Evolutionary conservation across 2,888 invertebrate genomes (phyloP), one percentile per base, ranked within the genome.

Genomic region (Lydus trimaculatus): DNA sequence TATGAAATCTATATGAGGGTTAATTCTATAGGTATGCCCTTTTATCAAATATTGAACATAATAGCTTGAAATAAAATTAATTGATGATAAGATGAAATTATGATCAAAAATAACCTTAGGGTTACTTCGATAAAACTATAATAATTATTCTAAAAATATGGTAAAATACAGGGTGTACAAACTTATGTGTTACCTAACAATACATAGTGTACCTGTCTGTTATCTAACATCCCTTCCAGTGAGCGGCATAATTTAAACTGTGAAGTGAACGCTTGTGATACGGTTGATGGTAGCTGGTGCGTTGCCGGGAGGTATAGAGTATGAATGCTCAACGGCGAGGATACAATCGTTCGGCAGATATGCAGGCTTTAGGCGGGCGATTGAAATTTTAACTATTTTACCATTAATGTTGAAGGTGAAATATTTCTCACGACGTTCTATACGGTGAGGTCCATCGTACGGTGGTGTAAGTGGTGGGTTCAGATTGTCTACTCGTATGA

Each of bases 361-460:
- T 31, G 63, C 63, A 9, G 63, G 25, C 17, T 63, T 63, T 28
- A 63, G 39, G 2, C 63, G 8, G 28, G 52, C 64, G 17, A 64
- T 23, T 1, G 64, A 58, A 15, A 64, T 20, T 20, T 58, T 58
- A n/a, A n/a, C 13, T 1, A 0, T 31, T 33, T 64, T 64, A 1
- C 64, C 58, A 15, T 64, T 64, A 1, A 58, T n/a, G 7, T 23
- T 11, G 8, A 64, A 1, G 7, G 20, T 58, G 36, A 64, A 64
- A 17, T 56, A 33, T 58, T 64, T 64, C 3, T 64, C 58, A 0
- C n/a, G 36, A 1, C 20, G 31, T 17, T 31, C 56, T n/a, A 64
- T 58, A 15, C 31, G 20, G 58, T 31, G 59, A 1, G 58, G 64
- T 31, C 64, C 64, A n/a, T 64, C 58, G 31, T 64, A 64, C 15